Percentiles rank a stretch among this genome's conserved stretches.
phyloP scores from a whole-genome alignment of 2,113 vertebrate genomes.

The Tamias sibiricus region DNA sequence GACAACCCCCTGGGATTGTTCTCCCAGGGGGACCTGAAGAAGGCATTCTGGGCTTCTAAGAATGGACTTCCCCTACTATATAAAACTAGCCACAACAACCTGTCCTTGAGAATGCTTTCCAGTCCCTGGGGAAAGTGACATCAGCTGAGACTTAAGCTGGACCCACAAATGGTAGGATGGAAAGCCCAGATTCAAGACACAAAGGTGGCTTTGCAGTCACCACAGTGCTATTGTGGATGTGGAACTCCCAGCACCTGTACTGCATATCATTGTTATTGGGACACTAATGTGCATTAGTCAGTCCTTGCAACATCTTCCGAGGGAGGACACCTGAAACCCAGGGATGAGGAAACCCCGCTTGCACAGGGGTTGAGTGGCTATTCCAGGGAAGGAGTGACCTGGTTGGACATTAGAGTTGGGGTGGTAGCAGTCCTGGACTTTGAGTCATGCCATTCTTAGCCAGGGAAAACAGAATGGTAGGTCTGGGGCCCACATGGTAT shows the following conservation, averaged over 20 bases:
- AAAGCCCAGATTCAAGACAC: background rate
- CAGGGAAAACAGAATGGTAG: background rate
- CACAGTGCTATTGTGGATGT: background rate
- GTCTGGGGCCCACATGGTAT: background rate
- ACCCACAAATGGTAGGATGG: too few species aligned
- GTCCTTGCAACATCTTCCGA: constrained; percentile 68
- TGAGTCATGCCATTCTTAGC: background rate
- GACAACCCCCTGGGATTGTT: background rate
- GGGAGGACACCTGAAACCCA: constrained; percentile 78
- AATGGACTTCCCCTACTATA: background rate
- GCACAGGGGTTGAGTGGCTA: background rate
- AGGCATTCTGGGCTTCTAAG: background rate
- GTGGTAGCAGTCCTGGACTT: background rate
- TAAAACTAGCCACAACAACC: rapidly evolving
- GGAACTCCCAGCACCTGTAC: constrained; percentile 53
- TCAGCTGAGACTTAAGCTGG: background rate
- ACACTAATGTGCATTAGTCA: constrained; percentile 59
- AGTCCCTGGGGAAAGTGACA: background rate
- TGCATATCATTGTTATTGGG: background rate
- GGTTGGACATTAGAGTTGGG: background rate
- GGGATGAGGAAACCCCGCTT: constrained; percentile 56
- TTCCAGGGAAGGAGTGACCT: constrained; percentile 16
- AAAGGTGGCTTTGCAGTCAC: background rate
- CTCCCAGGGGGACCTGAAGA: background rate
- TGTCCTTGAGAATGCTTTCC: background rate